phyloP scores from a whole-genome alignment of 2,113 vertebrate genomes.

The Mystacornis crossleyi region DNA sequence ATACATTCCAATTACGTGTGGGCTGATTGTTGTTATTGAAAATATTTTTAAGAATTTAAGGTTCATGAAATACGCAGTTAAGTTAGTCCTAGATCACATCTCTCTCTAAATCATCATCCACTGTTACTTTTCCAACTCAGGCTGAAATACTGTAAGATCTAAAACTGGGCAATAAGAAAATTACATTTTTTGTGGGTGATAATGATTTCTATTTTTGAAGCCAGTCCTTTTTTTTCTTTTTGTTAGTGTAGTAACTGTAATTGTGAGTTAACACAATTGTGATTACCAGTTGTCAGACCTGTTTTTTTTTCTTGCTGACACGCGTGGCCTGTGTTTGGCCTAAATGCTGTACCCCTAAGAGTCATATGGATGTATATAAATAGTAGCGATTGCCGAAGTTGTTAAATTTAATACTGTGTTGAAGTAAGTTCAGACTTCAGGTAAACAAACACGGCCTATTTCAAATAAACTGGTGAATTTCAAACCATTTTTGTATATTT shows the following conservation, averaged over 20 bases:
- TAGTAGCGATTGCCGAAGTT: not conserved
- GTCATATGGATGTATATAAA: not conserved
- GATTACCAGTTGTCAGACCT: not conserved
- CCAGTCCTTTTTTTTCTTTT: not conserved
- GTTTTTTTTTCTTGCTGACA: not conserved
- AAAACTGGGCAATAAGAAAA: not conserved
- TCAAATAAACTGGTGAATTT: not conserved
- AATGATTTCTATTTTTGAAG: not conserved
- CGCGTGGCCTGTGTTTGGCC: fast-evolving
- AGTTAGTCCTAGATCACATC: not conserved
- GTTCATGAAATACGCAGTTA: not conserved
- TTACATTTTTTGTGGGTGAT: not conserved
- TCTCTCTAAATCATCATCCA: not conserved
- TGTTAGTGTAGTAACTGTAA: not conserved
- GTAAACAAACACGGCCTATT: not conserved
- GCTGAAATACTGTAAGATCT: not conserved
- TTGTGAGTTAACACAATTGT: not conserved
- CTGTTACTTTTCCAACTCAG: not conserved
- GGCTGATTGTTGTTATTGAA: not conserved
- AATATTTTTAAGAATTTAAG: not conserved
- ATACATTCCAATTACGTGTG: not conserved
- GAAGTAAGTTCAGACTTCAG: not conserved
- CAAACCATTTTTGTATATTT: not conserved
- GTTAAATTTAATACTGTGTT: not conserved
- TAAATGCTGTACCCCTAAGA: not conserved